Base-by-base conservation (phyloP, 2,797 vertebrate genomes). In the Neosalanx taihuensis region DNA sequence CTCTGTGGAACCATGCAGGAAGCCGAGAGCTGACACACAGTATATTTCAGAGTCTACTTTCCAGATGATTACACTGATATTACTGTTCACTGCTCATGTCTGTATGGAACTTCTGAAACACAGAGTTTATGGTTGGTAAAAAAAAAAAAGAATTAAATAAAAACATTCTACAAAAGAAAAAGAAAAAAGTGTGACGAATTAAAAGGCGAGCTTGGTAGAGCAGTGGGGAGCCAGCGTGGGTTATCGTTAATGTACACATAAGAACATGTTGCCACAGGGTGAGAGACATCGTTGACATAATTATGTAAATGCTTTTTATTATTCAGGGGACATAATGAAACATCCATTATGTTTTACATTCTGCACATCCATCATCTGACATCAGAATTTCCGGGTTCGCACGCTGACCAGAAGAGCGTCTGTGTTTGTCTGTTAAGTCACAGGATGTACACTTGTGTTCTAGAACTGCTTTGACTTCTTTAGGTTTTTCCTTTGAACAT, bases 401-500 rank as follows among this genome's bases (percentile, higher is more conserved):
- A 69, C 71, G 5, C 51, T 9, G 68, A 23, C 75, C 18, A 77
- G 79, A 84, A 73, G 80, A 67, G 83, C 78, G 86, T 88, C 80
- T 64, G 76, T 67, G 53, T 81, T 79, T 84, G 68, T 79, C 74
- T 76, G 67, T 72, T 81, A 46, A 78, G 84, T 85, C 84, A 81
- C 82, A 83, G 83, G 66, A 89, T 85, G 72, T 79, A 71, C 85
- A 86, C 86, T 78, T 76, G 80, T 66, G 72, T 70, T 73, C 81
- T 91, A 86, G 88, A 87, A 90, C 90, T 78, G 86, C 89, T 90
- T 64, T 5, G 13, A 41, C 64, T 83, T 85, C 81, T 72, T 64
- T 82, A 85, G 88, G 81, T 79, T 84, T 1, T 84, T 77, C 80
- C 84, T 92, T 92, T 91, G 90, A 92, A 92, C 88, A 83, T 90